Percentiles rank a stretch among this genome's conserved stretches.
Evolutionary conservation across 2,888 invertebrate genomes (phyloP).

Genomic region (Orthosia gothica): DNA sequence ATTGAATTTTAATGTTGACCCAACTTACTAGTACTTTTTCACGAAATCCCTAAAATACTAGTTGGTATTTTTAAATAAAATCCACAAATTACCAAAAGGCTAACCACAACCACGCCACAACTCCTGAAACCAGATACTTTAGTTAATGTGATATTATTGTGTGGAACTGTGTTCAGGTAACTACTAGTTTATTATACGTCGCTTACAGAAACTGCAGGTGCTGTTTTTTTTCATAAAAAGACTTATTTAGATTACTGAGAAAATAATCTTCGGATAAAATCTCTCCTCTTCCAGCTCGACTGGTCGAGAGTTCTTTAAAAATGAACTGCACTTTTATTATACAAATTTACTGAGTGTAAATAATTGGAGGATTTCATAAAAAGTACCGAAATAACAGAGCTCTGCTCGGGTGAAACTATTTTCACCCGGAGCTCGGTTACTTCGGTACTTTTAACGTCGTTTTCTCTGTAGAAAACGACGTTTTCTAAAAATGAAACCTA

Average conservation of each 20-base stretch:
- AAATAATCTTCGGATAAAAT: constrained; percentile 25
- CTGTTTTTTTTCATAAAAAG: neutral
- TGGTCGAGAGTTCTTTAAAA: constrained; percentile 14
- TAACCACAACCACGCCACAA: constrained; percentile 30
- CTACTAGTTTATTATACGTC: neutral
- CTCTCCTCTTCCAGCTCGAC: neutral
- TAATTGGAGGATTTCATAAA: neutral
- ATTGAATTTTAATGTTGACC: no score
- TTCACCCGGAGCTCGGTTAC: no score
- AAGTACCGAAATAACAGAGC: no score
- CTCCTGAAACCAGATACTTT: constrained; percentile 36
- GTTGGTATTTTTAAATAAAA: neutral
- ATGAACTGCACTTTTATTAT: constrained; percentile 4
- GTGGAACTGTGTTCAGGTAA: neutral
- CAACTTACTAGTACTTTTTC: neutral
- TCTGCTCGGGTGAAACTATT: no score
- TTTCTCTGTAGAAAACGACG: no score
- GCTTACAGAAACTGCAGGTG: constrained; percentile 6
- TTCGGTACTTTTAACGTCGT: no score
- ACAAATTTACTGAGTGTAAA: neutral
- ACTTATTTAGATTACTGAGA: neutral
- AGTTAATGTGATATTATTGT: constrained; percentile 9
- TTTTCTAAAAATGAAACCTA: no score
- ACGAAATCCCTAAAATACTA: neutral
- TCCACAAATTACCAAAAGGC: constrained; percentile 20